A percentile compares a stretch with the other conserved stretches of the same genome.
Evolutionary conservation across 2,797 vertebrate genomes (phyloP).

Genomic region (Typhlichthys eigenmanni): DNA sequence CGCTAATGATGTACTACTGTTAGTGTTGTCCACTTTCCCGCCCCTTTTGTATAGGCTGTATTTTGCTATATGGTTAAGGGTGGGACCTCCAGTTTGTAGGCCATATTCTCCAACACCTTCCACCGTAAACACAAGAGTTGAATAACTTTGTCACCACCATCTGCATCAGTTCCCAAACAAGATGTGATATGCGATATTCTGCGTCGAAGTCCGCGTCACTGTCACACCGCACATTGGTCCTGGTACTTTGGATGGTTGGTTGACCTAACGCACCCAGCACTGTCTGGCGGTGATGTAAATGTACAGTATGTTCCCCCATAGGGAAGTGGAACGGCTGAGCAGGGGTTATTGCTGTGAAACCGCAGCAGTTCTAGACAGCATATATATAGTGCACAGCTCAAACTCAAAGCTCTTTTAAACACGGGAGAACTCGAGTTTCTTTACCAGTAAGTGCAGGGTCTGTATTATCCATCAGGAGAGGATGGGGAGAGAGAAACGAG

Average conservation of each 20-base stretch:
- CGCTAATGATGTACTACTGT: no score
- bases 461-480: neutral
- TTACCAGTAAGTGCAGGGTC: neutral
- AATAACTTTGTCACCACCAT: neutral
- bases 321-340: neutral
- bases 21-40: no score
- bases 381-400: neutral
- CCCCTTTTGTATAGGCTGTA: no score
- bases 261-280: no score
- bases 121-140: neutral
- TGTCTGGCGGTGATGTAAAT: neutral
- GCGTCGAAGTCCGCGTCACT: no score
- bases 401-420: neutral
- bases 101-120: neutral
- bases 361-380: neutral
- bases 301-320: neutral
- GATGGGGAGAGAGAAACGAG: slow-evolving; percentile 5
- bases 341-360: neutral
- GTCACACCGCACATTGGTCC: no score
- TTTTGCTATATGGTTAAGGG: neutral
- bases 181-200: neutral
- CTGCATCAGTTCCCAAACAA: neutral
- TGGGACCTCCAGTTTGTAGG: neutral
- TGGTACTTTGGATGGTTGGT: no score
- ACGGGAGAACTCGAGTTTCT: neutral